Conservation (phyloP, 2,888 invertebrate genomes). For the Ophion ellenae region DNA sequence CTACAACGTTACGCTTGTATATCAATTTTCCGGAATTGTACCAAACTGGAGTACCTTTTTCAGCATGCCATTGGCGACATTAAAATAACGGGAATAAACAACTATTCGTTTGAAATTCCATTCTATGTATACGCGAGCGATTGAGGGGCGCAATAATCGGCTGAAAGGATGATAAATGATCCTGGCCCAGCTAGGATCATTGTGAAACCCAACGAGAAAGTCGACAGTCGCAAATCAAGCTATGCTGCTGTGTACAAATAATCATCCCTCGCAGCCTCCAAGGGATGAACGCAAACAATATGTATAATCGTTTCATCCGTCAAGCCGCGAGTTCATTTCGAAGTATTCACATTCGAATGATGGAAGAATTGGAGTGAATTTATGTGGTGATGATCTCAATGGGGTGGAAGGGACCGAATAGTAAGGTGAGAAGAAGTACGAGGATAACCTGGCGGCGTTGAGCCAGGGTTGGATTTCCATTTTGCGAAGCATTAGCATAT, state of each 20-base stretch:
- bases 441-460: conserved; percentile 21
- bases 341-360: not conserved
- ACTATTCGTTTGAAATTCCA: not conserved
- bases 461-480: conserved; percentile 62
- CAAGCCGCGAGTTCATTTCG: conserved; percentile 29
- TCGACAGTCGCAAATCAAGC: conserved; percentile 11
- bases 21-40: too few relatives aligned
- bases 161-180: conserved; percentile 34
- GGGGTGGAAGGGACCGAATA: not conserved
- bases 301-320: conserved; percentile 22
- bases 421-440: not conserved
- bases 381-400: conserved; percentile 42
- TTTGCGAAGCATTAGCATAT: conserved; percentile 74
- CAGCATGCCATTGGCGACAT: too few relatives aligned
- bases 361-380: conserved; percentile 22
- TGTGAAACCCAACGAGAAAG: not conserved
- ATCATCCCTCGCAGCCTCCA: not conserved
- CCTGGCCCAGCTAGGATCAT: not conserved
- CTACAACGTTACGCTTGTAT: too few relatives aligned
- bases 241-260: conserved; percentile 13
- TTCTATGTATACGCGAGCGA: not conserved
- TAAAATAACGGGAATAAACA: not conserved
- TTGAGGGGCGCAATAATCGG: conserved; percentile 26
- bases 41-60: too few relatives aligned
- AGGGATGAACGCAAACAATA: not conserved